Evolutionary conservation across 64 coral and sea anemone genomes (phyloP), one percentile per base, ranked within the genome.

Genomic region (Anthopleura sola): DNA sequence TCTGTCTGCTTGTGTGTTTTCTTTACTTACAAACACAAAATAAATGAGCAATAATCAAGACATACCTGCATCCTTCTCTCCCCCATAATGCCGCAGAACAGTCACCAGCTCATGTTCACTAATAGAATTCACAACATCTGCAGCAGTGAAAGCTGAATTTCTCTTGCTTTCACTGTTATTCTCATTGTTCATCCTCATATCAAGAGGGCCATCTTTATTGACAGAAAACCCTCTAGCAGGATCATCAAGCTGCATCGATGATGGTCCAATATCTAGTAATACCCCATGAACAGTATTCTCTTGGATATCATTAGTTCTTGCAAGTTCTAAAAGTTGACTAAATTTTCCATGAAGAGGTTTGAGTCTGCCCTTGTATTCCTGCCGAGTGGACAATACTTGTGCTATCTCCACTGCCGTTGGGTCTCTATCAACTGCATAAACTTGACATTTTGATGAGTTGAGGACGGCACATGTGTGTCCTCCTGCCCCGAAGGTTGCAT

Each of bases 101-200:
- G 94, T 88, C 4, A 83, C 39, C 32, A 96, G 85, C 54, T 96
- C 94, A 44, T 76, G 66, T 24, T 96, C 94, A 57, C 85, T 90
- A 16, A 92, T 96, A 29, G 90, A 90, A 89, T 96, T 96, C 69
- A 96, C 91, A 44, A 96, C 94, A 96, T 96, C 94, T 86, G 94
- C 94, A 49, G 94, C 94, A 57, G 94, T 96, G 71, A 96, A 84
- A 32, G 87, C 56, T 19, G 68, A 75, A 74, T 18, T 83, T 58
- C 38, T 68, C 81, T 34, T 60, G 54, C 58, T 62, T 47, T 33
- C 47, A n/a, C 6, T 81, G 31, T 49, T 20, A 83, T 82, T 83
- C 54, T 57, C 40, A 19, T 78, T 86, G 48, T 92, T 90, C 94
- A 96, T 96, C 83, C 94, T 79, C 94, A 96, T 96, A 20, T 96